These are phyloP conservation scores for Capra hircus DNA, from an alignment of 2,113 vertebrate species.

Conservation along the genomic window DNA sequence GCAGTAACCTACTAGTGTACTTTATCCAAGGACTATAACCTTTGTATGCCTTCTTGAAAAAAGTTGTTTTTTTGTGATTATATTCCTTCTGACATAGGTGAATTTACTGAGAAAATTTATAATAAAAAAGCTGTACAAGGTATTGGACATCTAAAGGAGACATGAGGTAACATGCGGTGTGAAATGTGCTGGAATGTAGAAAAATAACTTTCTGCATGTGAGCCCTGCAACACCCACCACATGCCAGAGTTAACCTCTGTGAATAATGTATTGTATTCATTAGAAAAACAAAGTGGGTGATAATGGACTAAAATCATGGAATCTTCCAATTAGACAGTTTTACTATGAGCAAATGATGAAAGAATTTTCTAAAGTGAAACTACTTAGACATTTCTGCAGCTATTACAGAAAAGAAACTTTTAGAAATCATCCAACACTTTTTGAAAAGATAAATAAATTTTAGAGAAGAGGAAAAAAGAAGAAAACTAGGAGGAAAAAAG, in stretches of 20 bases:
- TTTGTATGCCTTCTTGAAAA: not conserved
- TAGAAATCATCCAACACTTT: slow-evolving; percentile 36
- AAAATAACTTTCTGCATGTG: not conserved
- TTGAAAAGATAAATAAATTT: slow-evolving; percentile 37
- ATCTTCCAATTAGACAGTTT: slow-evolving; percentile 21
- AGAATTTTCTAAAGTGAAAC: not conserved
- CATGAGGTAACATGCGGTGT: not conserved
- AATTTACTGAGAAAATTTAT: not conserved
- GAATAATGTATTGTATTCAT: not conserved
- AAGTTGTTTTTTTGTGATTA: not conserved
- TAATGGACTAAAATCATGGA: slow-evolving; percentile 14
- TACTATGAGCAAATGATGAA: slow-evolving; percentile 27
- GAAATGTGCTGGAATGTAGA: not conserved
- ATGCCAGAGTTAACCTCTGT: not conserved
- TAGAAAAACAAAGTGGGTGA: not conserved
- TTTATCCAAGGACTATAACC: slow-evolving; percentile 1
- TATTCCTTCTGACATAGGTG: not conserved
- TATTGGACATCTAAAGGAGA: not conserved
- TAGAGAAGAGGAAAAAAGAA: not conserved
- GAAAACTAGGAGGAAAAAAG: not conserved
- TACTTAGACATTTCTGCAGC: not conserved
- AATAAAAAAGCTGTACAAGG: not conserved
- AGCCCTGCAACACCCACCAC: accelerated
- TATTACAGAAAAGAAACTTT: not conserved
- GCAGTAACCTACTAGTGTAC: not conserved